Evolutionary conservation across 2,888 invertebrate species (phyloP).

Genomic region (Carpatolechia fugitivella): DNA sequence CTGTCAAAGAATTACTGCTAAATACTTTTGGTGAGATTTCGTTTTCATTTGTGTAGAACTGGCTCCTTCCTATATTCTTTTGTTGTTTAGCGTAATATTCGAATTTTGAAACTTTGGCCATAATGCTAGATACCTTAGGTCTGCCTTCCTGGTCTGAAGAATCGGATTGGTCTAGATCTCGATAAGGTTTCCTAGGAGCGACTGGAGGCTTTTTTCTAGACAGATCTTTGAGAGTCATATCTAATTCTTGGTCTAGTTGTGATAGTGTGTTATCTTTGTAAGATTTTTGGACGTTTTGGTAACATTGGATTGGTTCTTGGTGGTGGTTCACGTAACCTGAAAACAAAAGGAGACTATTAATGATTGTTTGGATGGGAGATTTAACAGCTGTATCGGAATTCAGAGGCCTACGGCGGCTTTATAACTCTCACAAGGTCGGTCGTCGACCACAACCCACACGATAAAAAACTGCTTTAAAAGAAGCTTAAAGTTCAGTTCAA

Average conservation of each 20-base stretch:
- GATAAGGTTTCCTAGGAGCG: slow-evolving; percentile 80
- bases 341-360: slow-evolving; percentile 20
- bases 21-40: slow-evolving; percentile 88
- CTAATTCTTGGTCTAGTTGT: slow-evolving; percentile 67
- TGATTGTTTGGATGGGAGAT: background rate
- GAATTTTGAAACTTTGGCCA: slow-evolving; percentile 89
- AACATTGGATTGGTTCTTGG: slow-evolving; percentile 51
- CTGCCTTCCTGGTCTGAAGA: slow-evolving; percentile 70
- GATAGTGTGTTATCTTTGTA: slow-evolving; percentile 61
- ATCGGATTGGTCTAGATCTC: slow-evolving; percentile 69
- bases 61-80: slow-evolving; percentile 69
- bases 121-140: slow-evolving; percentile 76
- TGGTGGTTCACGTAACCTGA: slow-evolving; percentile 57
- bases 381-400: background rate
- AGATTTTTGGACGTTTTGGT: slow-evolving; percentile 51
- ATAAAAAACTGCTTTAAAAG: too few species aligned
- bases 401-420: background rate
- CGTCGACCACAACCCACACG: too few species aligned
- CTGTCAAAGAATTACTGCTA: slow-evolving; percentile 86
- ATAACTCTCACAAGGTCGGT: too few species aligned
- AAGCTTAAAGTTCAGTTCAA: too few species aligned
- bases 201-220: slow-evolving; percentile 82
- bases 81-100: slow-evolving; percentile 86
- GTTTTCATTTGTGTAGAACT: slow-evolving; percentile 66
- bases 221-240: slow-evolving; percentile 68